Evolutionary conservation across 2,888 invertebrate genomes (phyloP), one percentile per base, ranked within the genome.

Genomic region (Nyleta sp.): DNA sequence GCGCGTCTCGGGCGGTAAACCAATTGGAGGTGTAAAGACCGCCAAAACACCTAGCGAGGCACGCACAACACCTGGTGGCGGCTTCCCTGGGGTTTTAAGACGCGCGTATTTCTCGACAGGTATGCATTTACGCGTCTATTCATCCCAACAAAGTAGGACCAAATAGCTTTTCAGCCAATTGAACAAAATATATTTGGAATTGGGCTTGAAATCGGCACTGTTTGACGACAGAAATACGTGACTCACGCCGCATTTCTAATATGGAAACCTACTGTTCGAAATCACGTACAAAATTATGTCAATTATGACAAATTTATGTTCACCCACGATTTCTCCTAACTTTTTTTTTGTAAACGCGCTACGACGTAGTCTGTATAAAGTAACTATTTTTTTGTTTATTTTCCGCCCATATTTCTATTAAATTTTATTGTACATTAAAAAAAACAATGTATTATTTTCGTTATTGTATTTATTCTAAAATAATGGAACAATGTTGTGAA

Each of bases 81-180:
- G 64, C 57, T 57, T 48, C 65, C 70, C 65, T 48, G 52, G 46
- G 71, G 40, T 65, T 71, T 65, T 44, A 70, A 75, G 70, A 52
- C 57, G 52, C 64, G 70, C 70, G 64, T 44, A 50, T 76, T 77
- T 65, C 53, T 33, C 65, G 71, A 77, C 77, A 77, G 71, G 77
- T 77, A 77, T 67, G 71, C 77, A 67, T 77, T 77, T 70, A 67
- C 52, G 65, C 55, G 40, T 60, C 60, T 53, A 71, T 77, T 77
- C 77, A 67, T 46, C 15, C n/a, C 13, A 40, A 65, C 77, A 67
- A 77, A 77, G 52, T 71, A 53, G 40, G 52, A 48, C 64, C 71
- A 71, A 76, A 76, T 71, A 71, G 70, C 71, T 71, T 71, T 65
- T 71, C 70, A 59, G 59, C 59, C 76, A 70, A 75, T 75, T 75